Percentiles rank a stretch among this genome's conserved stretches.
Evolutionary conservation across 2,888 invertebrate species (phyloP).

Genomic region (Mimachlamys varia): DNA sequence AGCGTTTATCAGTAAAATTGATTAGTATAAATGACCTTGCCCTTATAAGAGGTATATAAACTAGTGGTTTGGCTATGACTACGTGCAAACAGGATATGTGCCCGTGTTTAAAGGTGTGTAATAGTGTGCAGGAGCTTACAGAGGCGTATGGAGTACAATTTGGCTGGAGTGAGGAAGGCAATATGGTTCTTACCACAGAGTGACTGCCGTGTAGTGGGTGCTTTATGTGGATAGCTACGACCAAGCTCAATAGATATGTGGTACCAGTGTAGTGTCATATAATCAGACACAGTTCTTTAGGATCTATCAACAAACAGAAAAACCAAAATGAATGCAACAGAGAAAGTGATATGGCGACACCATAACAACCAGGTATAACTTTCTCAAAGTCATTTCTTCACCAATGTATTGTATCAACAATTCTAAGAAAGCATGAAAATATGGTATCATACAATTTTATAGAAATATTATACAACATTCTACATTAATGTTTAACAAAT

Average conservation of each 20-base stretch:
- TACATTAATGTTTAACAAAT: background rate
- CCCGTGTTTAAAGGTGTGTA: constrained; percentile 17
- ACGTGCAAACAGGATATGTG: constrained; percentile 31
- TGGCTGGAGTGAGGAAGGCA: constrained; percentile 4
- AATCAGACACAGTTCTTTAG: background rate
- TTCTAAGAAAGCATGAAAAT: too few relatives aligned
- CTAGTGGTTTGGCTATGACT: background rate
- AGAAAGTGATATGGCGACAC: constrained; percentile 55
- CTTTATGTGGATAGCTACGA: background rate
- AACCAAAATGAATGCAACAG: constrained; percentile 53
- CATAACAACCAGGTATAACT: constrained; percentile 44
- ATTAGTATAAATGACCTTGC: constrained; percentile 8
- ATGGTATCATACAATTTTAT: too few relatives aligned
- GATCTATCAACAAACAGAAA: background rate
- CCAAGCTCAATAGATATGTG: background rate
- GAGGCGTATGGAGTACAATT: background rate
- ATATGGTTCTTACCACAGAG: background rate
- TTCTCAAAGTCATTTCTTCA: background rate
- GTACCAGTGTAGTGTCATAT: background rate
- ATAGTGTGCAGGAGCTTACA: background rate
- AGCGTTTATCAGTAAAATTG: constrained; percentile 8
- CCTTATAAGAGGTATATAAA: background rate
- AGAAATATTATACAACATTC: too few relatives aligned
- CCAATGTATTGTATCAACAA: too few relatives aligned
- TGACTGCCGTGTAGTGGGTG: background rate